Base-by-base conservation (phyloP, 2,113 vertebrate genomes). In the Cebidichthys violaceus region DNA sequence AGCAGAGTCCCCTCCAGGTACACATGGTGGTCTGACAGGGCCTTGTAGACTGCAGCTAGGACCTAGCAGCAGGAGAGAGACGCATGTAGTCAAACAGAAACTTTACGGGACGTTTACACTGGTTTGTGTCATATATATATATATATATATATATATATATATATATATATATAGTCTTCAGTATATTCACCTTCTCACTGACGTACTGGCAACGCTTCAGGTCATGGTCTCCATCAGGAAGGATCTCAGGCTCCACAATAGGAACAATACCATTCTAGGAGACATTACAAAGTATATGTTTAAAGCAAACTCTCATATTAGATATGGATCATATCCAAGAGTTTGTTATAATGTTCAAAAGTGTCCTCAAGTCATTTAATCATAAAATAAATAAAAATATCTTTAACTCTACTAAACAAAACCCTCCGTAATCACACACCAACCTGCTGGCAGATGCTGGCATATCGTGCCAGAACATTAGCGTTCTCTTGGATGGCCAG, bases 391-490 rank as follows among this genome's bases (percentile, higher is more conserved):
- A 29, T 11, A n/a, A 54, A 15, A n/a, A n/a, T 11, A 64, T n/a
- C 20, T 39, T 18, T 8, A 10, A 47, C 15, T 0, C 4, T 20
- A 47, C 57, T 29, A 10, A 37, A 47, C 22, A 31, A 50, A 2
- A 27, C 13, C 2, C 9, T 50, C 9, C 9, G n/a, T 31, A 27
- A 55, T 37, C 10, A 24, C 24, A 45, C 54, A 84, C 88, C 29
- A 47, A 99, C 98, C 97, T 99, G 98, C 95, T 99, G 98, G 94
- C 98, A 99, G 95, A 99, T 99, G 93, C 98, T 99, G 84, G 98
- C 98, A 0, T 99, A 99, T 86, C 98, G 96, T 4, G 98, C 98
- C 91, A 99, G 92, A n/a, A 99, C 98, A 0, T 98, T 99, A 82
- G 98, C 98, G 1, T 99, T 99, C 95, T 99, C 98, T 90, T 95